These are phyloP conservation scores for Drosophila mercatorum DNA, from an alignment of 2,888 invertebrate genomes.

Conservation along the genomic window DNA sequence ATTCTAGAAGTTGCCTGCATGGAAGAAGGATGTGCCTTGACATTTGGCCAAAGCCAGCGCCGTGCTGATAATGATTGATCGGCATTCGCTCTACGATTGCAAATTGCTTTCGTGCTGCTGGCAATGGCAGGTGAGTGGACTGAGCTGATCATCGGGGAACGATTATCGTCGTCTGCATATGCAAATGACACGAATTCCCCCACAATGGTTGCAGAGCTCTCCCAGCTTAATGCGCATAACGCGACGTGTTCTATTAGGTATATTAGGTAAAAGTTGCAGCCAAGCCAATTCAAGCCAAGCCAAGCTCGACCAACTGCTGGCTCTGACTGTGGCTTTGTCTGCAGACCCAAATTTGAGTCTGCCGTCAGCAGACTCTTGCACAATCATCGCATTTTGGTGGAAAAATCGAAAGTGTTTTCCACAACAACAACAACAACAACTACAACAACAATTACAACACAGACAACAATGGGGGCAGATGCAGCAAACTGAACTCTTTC, in stretches of 20 bases:
- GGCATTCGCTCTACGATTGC: conserved; percentile 39
- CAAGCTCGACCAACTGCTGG: conserved; percentile 30
- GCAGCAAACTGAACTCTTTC: conserved; percentile 15
- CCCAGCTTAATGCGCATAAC: conserved; percentile 60
- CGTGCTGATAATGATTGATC: conserved; percentile 64
- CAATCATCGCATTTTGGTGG: conserved; percentile 29
- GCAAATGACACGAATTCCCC: conserved; percentile 65
- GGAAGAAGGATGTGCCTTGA: conserved; percentile 72
- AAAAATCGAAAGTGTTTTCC: conserved; percentile 55
- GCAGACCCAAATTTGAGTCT: conserved; percentile 26
- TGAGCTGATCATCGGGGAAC: conserved; percentile 24
- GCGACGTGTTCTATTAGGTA: conserved; percentile 70
- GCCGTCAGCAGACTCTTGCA: conserved; percentile 29
- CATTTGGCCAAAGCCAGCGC: conserved; percentile 58
- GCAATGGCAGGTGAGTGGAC: conserved; percentile 38
- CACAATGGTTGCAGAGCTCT: conserved; percentile 35
- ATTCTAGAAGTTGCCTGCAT: conserved; percentile 44
- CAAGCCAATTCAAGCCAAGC: not conserved
- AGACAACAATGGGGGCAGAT: not conserved
- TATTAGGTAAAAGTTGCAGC: conserved; percentile 51
- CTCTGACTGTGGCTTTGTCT: conserved; percentile 4
- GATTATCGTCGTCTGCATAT: conserved; percentile 48
- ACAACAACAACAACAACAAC: conserved; percentile 30
- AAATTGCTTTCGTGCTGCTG: conserved; percentile 61
- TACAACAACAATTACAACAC: conserved; percentile 10